Evolutionary conservation across 2,888 invertebrate genomes (phyloP).

Genomic region (Diadegma fenestrale): DNA sequence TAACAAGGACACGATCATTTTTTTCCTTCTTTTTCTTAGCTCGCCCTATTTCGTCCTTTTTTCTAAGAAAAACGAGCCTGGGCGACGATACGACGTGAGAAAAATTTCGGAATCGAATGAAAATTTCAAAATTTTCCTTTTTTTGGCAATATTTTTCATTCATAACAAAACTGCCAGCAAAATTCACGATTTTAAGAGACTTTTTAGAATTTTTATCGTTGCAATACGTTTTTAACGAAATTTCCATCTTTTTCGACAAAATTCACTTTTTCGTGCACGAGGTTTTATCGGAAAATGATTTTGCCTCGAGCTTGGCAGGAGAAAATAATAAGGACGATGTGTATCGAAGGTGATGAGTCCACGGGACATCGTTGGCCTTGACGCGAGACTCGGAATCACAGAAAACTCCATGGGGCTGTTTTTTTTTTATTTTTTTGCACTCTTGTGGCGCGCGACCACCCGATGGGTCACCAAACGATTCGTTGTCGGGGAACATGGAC

Average conservation of each 20-base stretch:
- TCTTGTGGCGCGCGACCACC: constrained; percentile 44
- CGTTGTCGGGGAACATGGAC: constrained; percentile 42
- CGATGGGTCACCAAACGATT: constrained; percentile 52
- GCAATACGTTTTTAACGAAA: too few species aligned
- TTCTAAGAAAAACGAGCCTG: constrained; percentile 21
- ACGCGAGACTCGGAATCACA: constrained; percentile 70
- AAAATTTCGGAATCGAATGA: constrained; percentile 45
- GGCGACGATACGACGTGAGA: constrained; percentile 53
- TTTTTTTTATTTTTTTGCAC: constrained; percentile 34
- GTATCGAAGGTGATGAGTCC: constrained; percentile 62
- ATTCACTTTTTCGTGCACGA: too few species aligned
- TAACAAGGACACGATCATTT: constrained; percentile 28
- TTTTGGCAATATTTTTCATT: too few species aligned
- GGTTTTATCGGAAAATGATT: constrained; percentile 23
- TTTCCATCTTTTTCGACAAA: too few species aligned
- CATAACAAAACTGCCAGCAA: too few species aligned
- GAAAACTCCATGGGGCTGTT: constrained; percentile 54
- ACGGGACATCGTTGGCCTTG: constrained; percentile 60
- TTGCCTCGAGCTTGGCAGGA: background rate
- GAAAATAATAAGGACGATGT: background rate
- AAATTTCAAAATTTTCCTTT: too few species aligned
- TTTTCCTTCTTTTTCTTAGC: background rate
- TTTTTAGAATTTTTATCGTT: too few species aligned
- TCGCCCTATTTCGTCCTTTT: constrained; percentile 27
- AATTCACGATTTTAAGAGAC: too few species aligned